Evolutionary conservation across 2,797 vertebrate genomes (phyloP).

Genomic region (Hirundo rustica): DNA sequence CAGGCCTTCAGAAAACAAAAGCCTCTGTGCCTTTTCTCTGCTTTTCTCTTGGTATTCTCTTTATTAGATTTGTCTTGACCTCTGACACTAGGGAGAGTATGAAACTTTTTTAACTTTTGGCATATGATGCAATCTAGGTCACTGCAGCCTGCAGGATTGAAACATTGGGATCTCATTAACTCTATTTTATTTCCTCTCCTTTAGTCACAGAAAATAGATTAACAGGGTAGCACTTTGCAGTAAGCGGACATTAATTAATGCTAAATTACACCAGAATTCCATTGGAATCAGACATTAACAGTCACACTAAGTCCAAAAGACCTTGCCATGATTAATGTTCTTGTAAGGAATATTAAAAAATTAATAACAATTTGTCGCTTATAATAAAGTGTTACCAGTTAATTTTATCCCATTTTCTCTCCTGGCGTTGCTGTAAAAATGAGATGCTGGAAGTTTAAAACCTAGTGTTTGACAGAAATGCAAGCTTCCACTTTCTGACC

Average conservation of each 20-base stretch:
- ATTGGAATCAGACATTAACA: constrained; percentile 47
- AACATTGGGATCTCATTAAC: not conserved
- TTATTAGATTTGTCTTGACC: not conserved
- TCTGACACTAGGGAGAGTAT: not conserved
- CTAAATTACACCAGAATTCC: constrained; percentile 64
- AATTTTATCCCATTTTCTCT: constrained; percentile 69
- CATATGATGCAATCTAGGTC: constrained; percentile 24
- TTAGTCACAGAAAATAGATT: constrained; percentile 65
- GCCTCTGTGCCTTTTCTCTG: not conserved
- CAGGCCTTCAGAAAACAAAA: not conserved
- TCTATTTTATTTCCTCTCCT: constrained; percentile 20
- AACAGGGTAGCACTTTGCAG: constrained; percentile 64
- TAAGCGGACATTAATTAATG: constrained; percentile 74
- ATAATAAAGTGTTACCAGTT: constrained; percentile 65
- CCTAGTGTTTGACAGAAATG: constrained; percentile 7
- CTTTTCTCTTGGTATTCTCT: not conserved
- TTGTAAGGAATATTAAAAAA: constrained; percentile 71
- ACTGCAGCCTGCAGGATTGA: not conserved
- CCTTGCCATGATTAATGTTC: constrained; percentile 74
- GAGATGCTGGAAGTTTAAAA: constrained; percentile 43
- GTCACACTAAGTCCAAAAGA: constrained; percentile 56
- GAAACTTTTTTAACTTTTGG: not conserved
- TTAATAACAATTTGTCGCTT: constrained; percentile 75
- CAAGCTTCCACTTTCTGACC: not conserved
- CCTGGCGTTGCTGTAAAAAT: constrained; percentile 52